phyloP scores from a whole-genome alignment of 2,797 vertebrate genomes.

The Heterohyrax brucei region DNA sequence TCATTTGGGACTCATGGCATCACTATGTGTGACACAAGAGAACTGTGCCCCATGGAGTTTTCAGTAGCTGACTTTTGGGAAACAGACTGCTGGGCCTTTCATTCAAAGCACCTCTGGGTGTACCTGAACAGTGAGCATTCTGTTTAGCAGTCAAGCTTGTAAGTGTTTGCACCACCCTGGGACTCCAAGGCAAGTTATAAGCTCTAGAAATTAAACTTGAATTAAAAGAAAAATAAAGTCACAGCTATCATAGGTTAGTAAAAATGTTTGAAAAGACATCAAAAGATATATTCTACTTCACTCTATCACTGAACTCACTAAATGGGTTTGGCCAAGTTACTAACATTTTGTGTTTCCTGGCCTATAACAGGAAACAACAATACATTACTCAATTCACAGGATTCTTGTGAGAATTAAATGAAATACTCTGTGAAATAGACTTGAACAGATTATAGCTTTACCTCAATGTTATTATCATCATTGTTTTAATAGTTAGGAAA shows the following conservation, averaged over 20 bases:
- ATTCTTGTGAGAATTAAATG: slow-evolving; percentile 13
- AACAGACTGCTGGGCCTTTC: no score
- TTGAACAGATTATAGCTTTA: background rate
- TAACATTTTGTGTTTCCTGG: background rate
- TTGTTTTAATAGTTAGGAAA: background rate
- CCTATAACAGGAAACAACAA: background rate
- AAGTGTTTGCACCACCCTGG: no score
- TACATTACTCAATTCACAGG: background rate
- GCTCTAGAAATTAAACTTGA: slow-evolving; percentile 45
- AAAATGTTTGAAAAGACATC: background rate
- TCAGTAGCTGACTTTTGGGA: no score
- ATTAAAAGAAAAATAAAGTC: slow-evolving; percentile 7
- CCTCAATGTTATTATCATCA: slow-evolving; percentile 1
- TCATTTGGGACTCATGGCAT: no score
- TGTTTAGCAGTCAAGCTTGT: no score
- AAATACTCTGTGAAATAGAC: background rate
- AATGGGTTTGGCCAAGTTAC: background rate
- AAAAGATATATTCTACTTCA: slow-evolving; percentile 3
- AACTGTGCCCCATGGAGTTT: no score
- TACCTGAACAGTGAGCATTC: no score
- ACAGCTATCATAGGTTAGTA: background rate
- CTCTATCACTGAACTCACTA: background rate
- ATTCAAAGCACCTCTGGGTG: no score
- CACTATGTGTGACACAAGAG: no score
- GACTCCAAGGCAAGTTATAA: background rate